phyloP scores from a whole-genome alignment of 2,888 invertebrate species.

The Sympetrum striolatum region DNA sequence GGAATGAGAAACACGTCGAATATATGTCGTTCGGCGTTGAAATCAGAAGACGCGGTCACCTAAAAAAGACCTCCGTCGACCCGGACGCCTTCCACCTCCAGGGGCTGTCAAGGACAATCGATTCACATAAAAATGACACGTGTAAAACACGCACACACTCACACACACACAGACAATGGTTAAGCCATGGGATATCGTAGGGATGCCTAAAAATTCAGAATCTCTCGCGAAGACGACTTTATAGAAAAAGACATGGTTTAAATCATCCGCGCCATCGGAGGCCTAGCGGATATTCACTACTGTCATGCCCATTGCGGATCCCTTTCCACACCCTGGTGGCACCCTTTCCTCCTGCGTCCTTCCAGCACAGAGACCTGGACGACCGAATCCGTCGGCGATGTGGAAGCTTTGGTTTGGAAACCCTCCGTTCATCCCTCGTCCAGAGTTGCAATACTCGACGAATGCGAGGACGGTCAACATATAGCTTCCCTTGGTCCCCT shows the following conservation, averaged over 20 bases:
- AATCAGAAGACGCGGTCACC: too few species aligned
- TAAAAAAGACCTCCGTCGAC: neutral
- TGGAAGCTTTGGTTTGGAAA: neutral
- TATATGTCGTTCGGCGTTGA: too few species aligned
- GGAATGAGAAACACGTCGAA: too few species aligned
- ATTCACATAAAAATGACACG: neutral
- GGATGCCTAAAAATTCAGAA: neutral
- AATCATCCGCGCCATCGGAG: neutral
- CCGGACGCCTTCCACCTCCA: neutral
- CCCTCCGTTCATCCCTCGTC: neutral
- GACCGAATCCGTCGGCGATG: neutral
- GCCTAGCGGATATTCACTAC: neutral
- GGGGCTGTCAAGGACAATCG: neutral
- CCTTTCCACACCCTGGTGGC: neutral
- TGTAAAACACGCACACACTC: neutral
- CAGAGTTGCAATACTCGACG: neutral
- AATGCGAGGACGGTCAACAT: slow-evolving; percentile 18
- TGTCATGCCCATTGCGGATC: neutral
- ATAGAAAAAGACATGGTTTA: neutral
- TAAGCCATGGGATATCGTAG: neutral
- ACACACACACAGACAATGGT: neutral
- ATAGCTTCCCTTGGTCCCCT: slow-evolving; percentile 23
- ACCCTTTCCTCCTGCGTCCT: neutral
- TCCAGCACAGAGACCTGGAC: neutral
- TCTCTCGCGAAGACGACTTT: neutral